Evolutionary conservation across 2,797 vertebrate genomes (phyloP).

Genomic region (Phyllotis vaccarum): DNA sequence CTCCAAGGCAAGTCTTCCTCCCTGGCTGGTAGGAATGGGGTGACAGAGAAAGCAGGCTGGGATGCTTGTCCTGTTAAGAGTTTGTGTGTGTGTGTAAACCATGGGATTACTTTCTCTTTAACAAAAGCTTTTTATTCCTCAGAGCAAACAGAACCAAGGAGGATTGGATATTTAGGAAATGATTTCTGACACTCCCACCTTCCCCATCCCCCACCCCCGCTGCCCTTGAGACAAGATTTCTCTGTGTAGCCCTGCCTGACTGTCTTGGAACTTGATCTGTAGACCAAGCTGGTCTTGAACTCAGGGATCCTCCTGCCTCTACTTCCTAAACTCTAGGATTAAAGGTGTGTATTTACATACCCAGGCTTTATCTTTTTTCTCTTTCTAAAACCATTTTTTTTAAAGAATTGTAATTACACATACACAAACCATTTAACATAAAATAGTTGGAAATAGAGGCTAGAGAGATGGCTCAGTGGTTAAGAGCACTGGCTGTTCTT

Average conservation of each 20-base stretch:
- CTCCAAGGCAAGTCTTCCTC: background rate
- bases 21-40: background rate
- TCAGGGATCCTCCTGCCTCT: background rate
- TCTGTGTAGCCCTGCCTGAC: background rate
- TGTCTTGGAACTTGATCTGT: background rate
- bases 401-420: background rate
- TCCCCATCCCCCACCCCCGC: too few species aligned
- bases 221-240: background rate
- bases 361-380: background rate
- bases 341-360: background rate
- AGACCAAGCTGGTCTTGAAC: background rate
- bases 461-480: background rate
- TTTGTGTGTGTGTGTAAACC: background rate
- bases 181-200: too few species aligned
- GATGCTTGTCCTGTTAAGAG: background rate
- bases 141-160: background rate
- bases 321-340: background rate
- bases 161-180: constrained; percentile 20
- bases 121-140: background rate
- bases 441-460: background rate
- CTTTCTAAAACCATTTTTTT: background rate
- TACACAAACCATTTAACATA: background rate
- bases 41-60: background rate
- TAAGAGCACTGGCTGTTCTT: background rate
- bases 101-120: constrained; percentile 26